Evolutionary conservation across 2,888 invertebrate species (phyloP).

Genomic region (Drepanosiphum platanoidis): DNA sequence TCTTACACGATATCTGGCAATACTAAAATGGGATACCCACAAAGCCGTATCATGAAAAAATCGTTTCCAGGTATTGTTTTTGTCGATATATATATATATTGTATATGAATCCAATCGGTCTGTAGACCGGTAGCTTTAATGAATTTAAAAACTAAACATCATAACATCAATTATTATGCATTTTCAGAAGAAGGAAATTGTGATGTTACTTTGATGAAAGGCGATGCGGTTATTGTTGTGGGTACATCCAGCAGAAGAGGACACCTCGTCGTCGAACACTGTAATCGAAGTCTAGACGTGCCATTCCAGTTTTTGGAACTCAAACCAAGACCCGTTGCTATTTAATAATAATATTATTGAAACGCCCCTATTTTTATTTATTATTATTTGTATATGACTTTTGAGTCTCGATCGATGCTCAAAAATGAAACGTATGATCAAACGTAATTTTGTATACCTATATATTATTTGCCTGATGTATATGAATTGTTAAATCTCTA

Average conservation of each 20-base stretch:
- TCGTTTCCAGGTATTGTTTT: slow-evolving; percentile 78
- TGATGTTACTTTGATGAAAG: slow-evolving; percentile 78
- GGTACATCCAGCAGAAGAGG: slow-evolving; percentile 88
- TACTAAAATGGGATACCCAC: slow-evolving; percentile 91
- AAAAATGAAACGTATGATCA: slow-evolving; percentile 47
- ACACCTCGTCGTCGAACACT: slow-evolving; percentile 86
- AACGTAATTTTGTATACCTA: slow-evolving; percentile 19
- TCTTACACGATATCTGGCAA: slow-evolving; percentile 91
- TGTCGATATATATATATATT: neutral
- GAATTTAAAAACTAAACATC: neutral
- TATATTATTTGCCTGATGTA: neutral
- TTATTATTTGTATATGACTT: neutral
- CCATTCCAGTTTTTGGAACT: slow-evolving; percentile 86
- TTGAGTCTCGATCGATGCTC: slow-evolving; percentile 4
- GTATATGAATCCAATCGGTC: too few relatives aligned
- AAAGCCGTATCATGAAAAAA: slow-evolving; percentile 90
- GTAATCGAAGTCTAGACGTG: slow-evolving; percentile 78
- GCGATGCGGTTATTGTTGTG: slow-evolving; percentile 87
- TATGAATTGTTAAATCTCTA: slow-evolving; percentile 21
- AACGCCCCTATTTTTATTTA: neutral
- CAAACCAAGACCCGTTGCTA: slow-evolving; percentile 68
- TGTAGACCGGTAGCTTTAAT: neutral
- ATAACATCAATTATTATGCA: neutral
- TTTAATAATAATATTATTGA: slow-evolving; percentile 15
- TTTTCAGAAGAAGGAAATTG: slow-evolving; percentile 68